phyloP scores from a whole-genome alignment of 2,888 invertebrate genomes.

The Graphium colonna region DNA sequence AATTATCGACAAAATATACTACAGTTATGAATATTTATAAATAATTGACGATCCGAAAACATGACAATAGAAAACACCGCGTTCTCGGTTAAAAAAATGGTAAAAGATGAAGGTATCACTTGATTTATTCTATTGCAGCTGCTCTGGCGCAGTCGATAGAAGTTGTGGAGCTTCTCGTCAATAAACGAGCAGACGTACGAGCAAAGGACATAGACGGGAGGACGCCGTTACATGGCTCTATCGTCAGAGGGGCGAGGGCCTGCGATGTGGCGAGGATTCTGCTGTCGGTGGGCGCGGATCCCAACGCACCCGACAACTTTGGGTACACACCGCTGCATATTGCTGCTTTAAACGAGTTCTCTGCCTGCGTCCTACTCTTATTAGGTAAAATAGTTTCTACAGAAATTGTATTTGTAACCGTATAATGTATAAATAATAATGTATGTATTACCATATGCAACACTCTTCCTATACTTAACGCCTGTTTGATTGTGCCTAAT shows the following conservation, averaged over 20 bases:
- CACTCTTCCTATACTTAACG: no score
- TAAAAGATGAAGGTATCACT: background rate
- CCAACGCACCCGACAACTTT: conserved; percentile 88
- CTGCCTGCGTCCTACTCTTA: conserved; percentile 85
- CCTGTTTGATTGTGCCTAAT: no score
- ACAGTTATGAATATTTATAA: no score
- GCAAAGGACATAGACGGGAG: conserved; percentile 86
- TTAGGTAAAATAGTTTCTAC: conserved; percentile 61
- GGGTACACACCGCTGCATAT: conserved; percentile 92
- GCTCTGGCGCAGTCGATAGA: conserved; percentile 89
- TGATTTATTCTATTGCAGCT: conserved; percentile 65
- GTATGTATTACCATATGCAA: no score
- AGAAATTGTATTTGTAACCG: conserved; percentile 1
- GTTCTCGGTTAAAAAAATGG: no score
- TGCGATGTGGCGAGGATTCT: conserved; percentile 85
- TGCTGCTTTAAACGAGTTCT: conserved; percentile 91
- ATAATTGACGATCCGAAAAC: no score
- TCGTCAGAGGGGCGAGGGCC: conserved; percentile 86
- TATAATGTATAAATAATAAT: no score
- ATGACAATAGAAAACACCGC: conserved; percentile 1
- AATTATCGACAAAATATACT: no score
- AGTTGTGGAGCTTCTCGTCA: conserved; percentile 85
- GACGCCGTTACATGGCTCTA: conserved; percentile 89
- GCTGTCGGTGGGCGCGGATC: conserved; percentile 83
- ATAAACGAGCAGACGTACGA: conserved; percentile 82